Evolutionary conservation across 2,797 vertebrate genomes (phyloP).

Genomic region (Crenichthys baileyi): DNA sequence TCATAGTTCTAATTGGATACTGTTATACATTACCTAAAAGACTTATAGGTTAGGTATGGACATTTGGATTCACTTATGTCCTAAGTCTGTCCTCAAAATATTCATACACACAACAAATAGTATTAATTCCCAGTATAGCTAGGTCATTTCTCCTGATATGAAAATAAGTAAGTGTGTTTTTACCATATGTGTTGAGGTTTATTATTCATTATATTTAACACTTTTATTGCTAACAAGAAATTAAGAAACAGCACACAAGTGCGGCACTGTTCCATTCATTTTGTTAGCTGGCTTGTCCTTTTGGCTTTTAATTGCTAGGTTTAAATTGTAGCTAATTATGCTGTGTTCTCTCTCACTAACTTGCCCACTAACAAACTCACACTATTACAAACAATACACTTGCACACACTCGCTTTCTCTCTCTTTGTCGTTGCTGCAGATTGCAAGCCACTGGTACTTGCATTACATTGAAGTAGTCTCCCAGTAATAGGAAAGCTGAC

Average conservation of each 20-base stretch:
- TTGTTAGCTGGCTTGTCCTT: slow-evolving; percentile 41
- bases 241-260: slow-evolving; percentile 12
- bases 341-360: slow-evolving; percentile 11
- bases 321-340: slow-evolving; percentile 60
- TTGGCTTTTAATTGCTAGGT: slow-evolving; percentile 59
- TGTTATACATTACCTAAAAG: no score
- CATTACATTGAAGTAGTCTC: slow-evolving; percentile 46
- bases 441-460: slow-evolving; percentile 45
- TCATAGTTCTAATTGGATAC: no score
- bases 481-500: slow-evolving; percentile 45
- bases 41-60: no score
- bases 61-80: no score
- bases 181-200: neutral
- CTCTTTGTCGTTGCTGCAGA: slow-evolving; percentile 23
- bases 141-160: neutral
- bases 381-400: slow-evolving; percentile 13
- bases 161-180: neutral
- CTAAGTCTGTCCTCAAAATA: slow-evolving; percentile 1
- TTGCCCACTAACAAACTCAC: slow-evolving; percentile 12
- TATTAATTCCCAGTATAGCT: neutral
- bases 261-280: slow-evolving; percentile 23
- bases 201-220: no score
- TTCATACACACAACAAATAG: neutral
- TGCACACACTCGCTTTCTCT: neutral
- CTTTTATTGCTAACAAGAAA: neutral